A percentile compares a stretch with the other conserved stretches of the same genome.
Evolutionary conservation across 2,888 invertebrate genomes (phyloP).

Genomic region (Rutpela maculata): DNA sequence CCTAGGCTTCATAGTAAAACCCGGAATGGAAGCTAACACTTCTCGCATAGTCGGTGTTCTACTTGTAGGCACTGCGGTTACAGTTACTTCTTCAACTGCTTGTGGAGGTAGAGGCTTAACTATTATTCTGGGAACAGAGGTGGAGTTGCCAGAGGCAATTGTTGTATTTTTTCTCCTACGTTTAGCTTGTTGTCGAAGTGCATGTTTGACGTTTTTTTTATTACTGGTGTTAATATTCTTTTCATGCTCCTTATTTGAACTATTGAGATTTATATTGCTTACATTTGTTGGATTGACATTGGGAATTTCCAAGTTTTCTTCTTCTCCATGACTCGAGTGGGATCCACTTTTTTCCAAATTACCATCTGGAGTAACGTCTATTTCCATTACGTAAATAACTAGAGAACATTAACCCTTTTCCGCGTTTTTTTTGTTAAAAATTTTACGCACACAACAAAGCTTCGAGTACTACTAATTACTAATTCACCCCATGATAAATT

Average conservation of each 20-base stretch:
- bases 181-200: constrained; percentile 85
- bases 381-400: constrained; percentile 71
- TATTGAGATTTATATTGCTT: constrained; percentile 53
- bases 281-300: constrained; percentile 51
- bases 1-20: constrained; percentile 88
- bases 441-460: constrained; percentile 60
- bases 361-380: constrained; percentile 71
- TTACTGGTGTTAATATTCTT: constrained; percentile 71
- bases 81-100: constrained; percentile 69
- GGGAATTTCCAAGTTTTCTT: constrained; percentile 60
- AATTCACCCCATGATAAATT: constrained; percentile 67
- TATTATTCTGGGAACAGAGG: constrained; percentile 86
- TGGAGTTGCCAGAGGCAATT: constrained; percentile 79
- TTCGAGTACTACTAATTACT: constrained; percentile 50
- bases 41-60: constrained; percentile 87
- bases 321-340: constrained; percentile 63
- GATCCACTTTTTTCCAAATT: constrained; percentile 66
- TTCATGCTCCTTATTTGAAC: constrained; percentile 60
- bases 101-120: constrained; percentile 87
- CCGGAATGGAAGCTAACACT: constrained; percentile 89
- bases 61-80: constrained; percentile 68
- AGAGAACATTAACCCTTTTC: constrained; percentile 59
- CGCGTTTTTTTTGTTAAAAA: constrained; percentile 51
- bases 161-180: constrained; percentile 87
- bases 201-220: constrained; percentile 85